A percentile compares a stretch with the other conserved stretches of the same genome.
These are phyloP conservation scores for Ischnura elegans DNA, from an alignment of 2,888 invertebrate genomes.

Conservation along the genomic window DNA sequence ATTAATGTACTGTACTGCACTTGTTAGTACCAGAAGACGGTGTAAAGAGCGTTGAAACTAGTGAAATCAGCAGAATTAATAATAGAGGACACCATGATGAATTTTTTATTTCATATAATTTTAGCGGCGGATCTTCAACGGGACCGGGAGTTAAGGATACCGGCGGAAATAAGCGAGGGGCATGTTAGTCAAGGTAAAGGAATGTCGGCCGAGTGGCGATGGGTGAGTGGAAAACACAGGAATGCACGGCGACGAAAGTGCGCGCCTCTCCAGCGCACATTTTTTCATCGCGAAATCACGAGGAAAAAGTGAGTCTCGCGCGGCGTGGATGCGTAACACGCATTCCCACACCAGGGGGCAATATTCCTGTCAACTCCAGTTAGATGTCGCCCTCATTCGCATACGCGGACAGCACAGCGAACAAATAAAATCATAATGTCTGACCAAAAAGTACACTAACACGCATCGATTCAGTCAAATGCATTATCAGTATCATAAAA, in stretches of 20 bases:
- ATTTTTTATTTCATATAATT: too few relatives aligned
- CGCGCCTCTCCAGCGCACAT: neutral
- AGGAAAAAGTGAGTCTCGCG: slow-evolving; percentile 17
- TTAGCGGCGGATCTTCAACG: too few relatives aligned
- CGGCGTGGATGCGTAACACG: neutral
- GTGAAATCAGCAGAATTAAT: too few relatives aligned
- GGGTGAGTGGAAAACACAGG: neutral
- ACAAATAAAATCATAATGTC: too few relatives aligned
- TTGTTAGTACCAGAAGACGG: too few relatives aligned
- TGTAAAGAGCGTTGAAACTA: too few relatives aligned
- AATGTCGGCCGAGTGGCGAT: neutral
- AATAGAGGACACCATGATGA: too few relatives aligned
- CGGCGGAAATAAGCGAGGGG: neutral
- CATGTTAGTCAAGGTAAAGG: neutral
- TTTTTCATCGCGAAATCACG: neutral
- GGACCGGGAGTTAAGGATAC: neutral
- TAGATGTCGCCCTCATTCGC: neutral
- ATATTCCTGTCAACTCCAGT: neutral
- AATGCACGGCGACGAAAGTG: neutral
- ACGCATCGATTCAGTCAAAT: too few relatives aligned
- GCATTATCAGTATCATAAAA: too few relatives aligned
- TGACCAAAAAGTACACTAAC: too few relatives aligned
- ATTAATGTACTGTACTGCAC: too few relatives aligned
- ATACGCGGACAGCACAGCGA: too few relatives aligned
- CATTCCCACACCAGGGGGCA: neutral